Evolutionary conservation across 2,113 vertebrate species (phyloP).

Genomic region (Trochalopteron elliotii): DNA sequence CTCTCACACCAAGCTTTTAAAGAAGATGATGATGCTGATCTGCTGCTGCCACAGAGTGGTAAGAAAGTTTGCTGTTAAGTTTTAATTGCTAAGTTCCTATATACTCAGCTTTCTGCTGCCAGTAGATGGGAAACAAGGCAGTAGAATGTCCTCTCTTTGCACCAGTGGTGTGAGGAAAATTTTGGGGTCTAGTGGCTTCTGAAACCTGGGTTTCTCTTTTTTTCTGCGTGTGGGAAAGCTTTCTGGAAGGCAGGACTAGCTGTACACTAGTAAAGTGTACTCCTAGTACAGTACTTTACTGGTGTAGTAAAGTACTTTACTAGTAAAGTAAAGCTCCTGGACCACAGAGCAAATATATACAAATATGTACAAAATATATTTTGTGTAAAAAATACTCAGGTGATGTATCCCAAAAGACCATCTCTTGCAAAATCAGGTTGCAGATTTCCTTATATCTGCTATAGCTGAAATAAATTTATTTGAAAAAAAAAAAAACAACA

Average conservation of each 20-base stretch:
- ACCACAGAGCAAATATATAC: not conserved
- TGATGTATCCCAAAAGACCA: accelerated
- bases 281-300: too few species aligned
- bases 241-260: not conserved
- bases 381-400: not conserved
- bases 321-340: not conserved
- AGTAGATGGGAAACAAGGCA: not conserved
- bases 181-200: not conserved
- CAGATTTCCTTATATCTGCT: not conserved
- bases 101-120: not conserved
- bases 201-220: not conserved
- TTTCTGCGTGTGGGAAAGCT: not conserved
- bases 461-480: not conserved
- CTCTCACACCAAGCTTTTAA: not conserved
- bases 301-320: too few species aligned
- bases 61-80: not conserved
- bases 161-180: accelerated
- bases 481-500: too few species aligned
- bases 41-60: not conserved
- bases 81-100: not conserved
- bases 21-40: not conserved
- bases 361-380: not conserved
- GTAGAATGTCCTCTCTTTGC: not conserved
- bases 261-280: too few species aligned
- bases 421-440: not conserved